Base-by-base conservation (phyloP, 1,140 invertebrate species). In the Drosophila virilis region DNA sequence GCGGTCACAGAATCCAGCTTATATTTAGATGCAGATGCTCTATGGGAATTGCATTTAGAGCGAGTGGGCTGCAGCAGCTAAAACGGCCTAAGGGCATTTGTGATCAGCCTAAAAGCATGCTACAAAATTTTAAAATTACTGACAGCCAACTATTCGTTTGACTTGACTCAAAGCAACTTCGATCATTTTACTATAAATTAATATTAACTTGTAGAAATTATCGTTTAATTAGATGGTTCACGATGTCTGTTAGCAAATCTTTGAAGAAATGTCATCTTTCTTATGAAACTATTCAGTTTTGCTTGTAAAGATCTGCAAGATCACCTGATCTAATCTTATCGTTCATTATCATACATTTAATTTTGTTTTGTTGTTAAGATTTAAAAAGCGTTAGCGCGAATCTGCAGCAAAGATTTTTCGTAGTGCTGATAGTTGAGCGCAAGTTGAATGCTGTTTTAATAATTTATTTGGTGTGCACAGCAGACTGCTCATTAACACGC, bases 401-500 rank as follows among this genome's bases (percentile, higher is more conserved):
- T 28, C 5, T 28, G 22, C 5, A 57, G 50, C 42, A 22, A 48
- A 54, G 43, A 60, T 74, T 46, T 64, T 43, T 68, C 60, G 51
- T 68, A 51, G 48, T 69, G 69, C 33, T 59, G 67, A 79, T 74
- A 77, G 68, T 72, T 55, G 65, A 72, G 60, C 66, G 57, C 46
- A 55, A 52, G 46, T 62, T 75, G 76, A 82, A 75, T 86, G 70
- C 52, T 68, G 76, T 85, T 82, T 90, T 82, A 82, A 90, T 90
- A 90, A 86, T 90, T 90, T 85, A 90, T 80, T 86, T 82, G 71
- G 67, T 71, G 57, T 66, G 77, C 80, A 73, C 74, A 80, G 86
- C 81, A 80, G 78, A 76, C 62, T 80, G 78, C 86, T 90, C 81
- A 90, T 90, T 90, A 90, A 85, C 86, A 76, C 69, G 71, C 78